phyloP scores from a whole-genome alignment of 2,113 vertebrate genomes.

The Rhagologus leucostigma region DNA sequence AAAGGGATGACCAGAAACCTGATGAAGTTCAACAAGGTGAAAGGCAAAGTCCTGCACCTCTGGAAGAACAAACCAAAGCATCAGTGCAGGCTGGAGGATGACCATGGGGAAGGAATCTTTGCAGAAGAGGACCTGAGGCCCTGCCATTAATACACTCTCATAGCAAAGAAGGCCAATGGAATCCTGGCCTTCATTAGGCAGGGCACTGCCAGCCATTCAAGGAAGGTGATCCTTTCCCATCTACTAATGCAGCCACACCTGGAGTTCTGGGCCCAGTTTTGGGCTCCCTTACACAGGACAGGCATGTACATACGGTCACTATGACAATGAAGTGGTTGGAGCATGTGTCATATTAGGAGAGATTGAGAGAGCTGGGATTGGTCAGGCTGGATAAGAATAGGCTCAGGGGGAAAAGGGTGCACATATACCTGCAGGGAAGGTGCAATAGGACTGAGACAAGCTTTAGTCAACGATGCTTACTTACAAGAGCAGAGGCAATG shows the following conservation, averaged over 20 bases:
- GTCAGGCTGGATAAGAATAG: not conserved
- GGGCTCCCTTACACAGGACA: not conserved
- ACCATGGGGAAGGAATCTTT: not conserved
- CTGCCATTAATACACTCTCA: not conserved
- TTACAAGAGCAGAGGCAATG: not conserved
- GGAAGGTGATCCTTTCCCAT: not conserved
- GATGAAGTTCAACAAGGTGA: not conserved
- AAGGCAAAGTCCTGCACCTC: not conserved
- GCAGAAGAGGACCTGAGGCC: not conserved
- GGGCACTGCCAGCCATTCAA: accelerated
- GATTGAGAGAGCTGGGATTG: not conserved
- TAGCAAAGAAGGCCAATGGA: not conserved
- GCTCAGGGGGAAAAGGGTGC: not conserved
- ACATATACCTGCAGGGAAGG: not conserved
- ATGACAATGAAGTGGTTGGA: not conserved
- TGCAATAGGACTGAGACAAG: not conserved
- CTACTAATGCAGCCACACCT: not conserved
- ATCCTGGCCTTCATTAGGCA: not conserved
- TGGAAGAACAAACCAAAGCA: not conserved
- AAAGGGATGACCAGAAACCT: not conserved
- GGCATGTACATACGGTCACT: not conserved
- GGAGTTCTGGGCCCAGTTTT: not conserved
- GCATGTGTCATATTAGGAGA: not conserved
- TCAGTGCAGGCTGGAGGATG: not conserved
- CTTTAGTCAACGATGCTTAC: not conserved